These are phyloP conservation scores for Apotomis turbidana DNA, from an alignment of 2,888 invertebrate genomes.

Conservation along the genomic window DNA sequence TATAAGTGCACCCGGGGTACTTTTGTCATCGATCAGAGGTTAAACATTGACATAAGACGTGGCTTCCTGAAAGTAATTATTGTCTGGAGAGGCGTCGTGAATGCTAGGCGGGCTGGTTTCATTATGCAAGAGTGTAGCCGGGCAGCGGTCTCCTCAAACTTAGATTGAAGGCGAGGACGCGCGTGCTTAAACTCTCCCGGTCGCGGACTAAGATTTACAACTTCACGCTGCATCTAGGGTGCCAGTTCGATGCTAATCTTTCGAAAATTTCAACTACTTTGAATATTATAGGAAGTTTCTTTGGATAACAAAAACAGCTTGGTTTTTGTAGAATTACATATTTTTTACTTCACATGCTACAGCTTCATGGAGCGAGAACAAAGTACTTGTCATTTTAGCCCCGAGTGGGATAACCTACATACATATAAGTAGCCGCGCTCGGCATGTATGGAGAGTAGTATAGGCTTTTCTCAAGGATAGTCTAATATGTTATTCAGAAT, in stretches of 20 bases:
- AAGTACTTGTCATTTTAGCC: too few relatives aligned
- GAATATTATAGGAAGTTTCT: conserved; percentile 26
- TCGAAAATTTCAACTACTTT: conserved; percentile 32
- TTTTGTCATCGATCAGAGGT: neutral
- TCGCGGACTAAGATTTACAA: conserved; percentile 69
- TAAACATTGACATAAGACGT: neutral
- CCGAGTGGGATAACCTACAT: too few relatives aligned
- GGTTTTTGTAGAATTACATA: neutral
- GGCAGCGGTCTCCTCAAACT: conserved; percentile 72
- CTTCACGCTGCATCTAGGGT: conserved; percentile 53
- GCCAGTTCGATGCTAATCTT: conserved; percentile 35
- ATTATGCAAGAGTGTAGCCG: conserved; percentile 78
- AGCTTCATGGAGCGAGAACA: too few relatives aligned
- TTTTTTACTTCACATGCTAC: too few relatives aligned
- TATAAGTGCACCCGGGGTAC: neutral
- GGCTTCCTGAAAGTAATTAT: conserved; percentile 69
- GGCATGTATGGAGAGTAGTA: too few relatives aligned
- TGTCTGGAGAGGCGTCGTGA: conserved; percentile 64
- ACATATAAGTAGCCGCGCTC: too few relatives aligned
- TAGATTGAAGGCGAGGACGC: conserved; percentile 80
- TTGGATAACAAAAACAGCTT: conserved; percentile 20
- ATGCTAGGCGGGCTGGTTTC: conserved; percentile 71
- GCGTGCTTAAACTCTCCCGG: conserved; percentile 78
- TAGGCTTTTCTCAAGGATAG: too few relatives aligned
- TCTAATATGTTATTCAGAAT: too few relatives aligned